Evolutionary conservation across 2,113 vertebrate genomes (phyloP).

Genomic region (Mesembrinibis cayennensis): DNA sequence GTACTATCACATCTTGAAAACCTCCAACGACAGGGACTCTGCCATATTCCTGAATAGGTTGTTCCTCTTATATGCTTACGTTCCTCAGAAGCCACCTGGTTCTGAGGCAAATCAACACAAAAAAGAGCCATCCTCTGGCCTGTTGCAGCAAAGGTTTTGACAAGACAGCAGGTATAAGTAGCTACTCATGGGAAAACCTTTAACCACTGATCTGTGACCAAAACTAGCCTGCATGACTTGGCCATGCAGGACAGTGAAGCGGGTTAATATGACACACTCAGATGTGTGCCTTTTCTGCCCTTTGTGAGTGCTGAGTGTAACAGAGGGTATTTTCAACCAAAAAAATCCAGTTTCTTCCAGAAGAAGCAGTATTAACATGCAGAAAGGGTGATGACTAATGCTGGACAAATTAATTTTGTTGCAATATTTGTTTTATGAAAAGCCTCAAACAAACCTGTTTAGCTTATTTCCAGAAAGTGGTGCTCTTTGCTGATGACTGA

Average conservation of each 20-base stretch:
- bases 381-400: constrained; percentile 39
- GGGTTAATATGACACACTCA: not conserved
- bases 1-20: not conserved
- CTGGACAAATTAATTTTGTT: constrained; percentile 60
- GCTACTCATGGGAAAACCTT: not conserved
- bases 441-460: constrained; percentile 13
- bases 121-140: not conserved
- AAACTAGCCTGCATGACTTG: constrained; percentile 3
- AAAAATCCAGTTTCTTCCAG: not conserved
- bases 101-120: not conserved
- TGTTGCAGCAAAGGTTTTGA: not conserved
- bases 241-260: not conserved
- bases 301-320: not conserved
- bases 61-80: not conserved
- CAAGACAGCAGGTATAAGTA: not conserved
- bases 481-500: not conserved
- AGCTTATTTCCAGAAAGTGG: not conserved
- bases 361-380: not conserved
- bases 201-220: constrained; percentile 16
- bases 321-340: not conserved
- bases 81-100: not conserved
- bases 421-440: constrained; percentile 47
- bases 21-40: not conserved
- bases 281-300: not conserved
- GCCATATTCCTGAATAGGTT: not conserved